Conservation (phyloP, 1,140 invertebrate species). For the Amyelois transitella region DNA sequence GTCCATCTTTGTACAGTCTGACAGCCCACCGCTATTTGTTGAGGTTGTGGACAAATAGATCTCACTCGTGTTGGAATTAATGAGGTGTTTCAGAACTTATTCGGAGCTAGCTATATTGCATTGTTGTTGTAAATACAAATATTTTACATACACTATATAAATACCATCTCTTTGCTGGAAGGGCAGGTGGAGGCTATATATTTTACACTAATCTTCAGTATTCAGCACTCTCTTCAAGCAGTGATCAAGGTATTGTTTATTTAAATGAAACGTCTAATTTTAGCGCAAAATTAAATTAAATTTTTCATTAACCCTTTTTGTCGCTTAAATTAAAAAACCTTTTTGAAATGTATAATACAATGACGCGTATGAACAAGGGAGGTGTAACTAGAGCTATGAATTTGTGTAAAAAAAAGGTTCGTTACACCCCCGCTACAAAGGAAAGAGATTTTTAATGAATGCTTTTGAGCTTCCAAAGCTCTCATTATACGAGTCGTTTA, state of each 20-base stretch:
- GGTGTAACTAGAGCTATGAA: background rate
- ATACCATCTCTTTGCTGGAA: too few relatives aligned
- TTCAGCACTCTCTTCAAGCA: too few relatives aligned
- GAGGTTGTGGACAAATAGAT: background rate
- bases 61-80: background rate
- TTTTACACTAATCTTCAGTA: too few relatives aligned
- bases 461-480: background rate
- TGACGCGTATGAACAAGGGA: background rate
- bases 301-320: too few relatives aligned
- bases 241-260: too few relatives aligned
- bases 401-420: slow-evolving; percentile 2
- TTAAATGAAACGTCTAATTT: too few relatives aligned
- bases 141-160: too few relatives aligned
- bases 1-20: background rate
- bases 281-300: too few relatives aligned
- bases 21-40: background rate
- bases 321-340: too few relatives aligned
- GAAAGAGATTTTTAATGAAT: slow-evolving; percentile 4
- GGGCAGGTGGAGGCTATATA: too few relatives aligned
- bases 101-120: background rate
- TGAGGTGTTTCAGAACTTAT: background rate
- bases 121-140: too few relatives aligned
- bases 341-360: background rate
- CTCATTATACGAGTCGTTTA: background rate
- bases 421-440: background rate